These are phyloP conservation scores for Orcinus orca DNA, from an alignment of 2,113 vertebrate species.

Conservation along the genomic window DNA sequence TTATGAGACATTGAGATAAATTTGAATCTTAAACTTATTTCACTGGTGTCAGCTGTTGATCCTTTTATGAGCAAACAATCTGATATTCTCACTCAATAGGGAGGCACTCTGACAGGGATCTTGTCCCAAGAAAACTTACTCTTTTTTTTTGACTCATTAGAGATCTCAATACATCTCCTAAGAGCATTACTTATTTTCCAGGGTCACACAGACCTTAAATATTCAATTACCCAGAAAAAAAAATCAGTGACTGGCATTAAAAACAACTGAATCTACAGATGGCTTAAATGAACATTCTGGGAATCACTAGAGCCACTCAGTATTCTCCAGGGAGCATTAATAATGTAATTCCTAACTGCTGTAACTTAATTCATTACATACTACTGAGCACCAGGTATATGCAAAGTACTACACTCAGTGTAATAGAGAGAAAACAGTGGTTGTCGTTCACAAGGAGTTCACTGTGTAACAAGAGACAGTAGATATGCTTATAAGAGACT, in stretches of 20 bases:
- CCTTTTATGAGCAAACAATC: background rate
- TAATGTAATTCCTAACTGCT: conserved; percentile 1
- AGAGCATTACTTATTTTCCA: background rate
- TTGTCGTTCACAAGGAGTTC: background rate
- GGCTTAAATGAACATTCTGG: background rate
- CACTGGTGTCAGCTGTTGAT: background rate
- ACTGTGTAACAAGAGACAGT: background rate
- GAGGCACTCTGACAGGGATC: background rate
- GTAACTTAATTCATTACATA: conserved; percentile 11
- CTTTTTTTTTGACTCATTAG: conserved; percentile 7
- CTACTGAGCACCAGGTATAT: background rate
- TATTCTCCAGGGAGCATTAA: background rate
- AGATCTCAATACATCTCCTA: background rate
- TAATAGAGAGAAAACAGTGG: background rate
- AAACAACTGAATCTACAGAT: background rate
- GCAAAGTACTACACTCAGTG: background rate
- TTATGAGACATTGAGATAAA: background rate
- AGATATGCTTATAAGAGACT: background rate
- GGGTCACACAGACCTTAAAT: conserved; percentile 1
- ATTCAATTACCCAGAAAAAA: background rate
- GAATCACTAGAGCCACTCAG: background rate
- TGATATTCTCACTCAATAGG: background rate
- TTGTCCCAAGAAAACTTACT: conserved; percentile 14
- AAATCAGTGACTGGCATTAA: background rate
- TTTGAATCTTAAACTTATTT: background rate